phyloP scores from a whole-genome alignment of 2,888 invertebrate species.

The Brenthis ino region DNA sequence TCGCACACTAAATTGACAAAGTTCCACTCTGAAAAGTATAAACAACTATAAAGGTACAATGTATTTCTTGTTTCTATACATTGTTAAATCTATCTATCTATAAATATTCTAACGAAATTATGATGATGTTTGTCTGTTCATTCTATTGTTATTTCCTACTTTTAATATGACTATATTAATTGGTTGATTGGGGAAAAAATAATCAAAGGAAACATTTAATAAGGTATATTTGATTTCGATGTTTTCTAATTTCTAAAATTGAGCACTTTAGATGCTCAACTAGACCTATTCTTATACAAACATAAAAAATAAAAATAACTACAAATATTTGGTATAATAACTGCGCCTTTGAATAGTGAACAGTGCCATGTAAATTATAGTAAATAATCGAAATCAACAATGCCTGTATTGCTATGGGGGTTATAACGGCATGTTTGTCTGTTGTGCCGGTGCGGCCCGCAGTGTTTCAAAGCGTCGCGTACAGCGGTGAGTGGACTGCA shows the following conservation, averaged over 20 bases:
- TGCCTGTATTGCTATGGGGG: conserved; percentile 34
- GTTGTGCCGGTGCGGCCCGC: conserved; percentile 81
- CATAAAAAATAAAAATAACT: too few species aligned
- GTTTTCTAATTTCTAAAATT: neutral
- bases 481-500: conserved; percentile 91
- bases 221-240: conserved; percentile 4
- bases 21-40: neutral
- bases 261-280: too few species aligned
- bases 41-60: neutral
- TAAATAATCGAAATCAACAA: too few species aligned
- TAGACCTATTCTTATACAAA: too few species aligned
- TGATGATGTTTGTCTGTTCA: conserved; percentile 7
- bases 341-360: too few species aligned
- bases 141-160: neutral
- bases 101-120: neutral
- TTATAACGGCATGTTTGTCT: conserved; percentile 79
- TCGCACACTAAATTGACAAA: neutral
- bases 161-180: neutral
- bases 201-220: neutral
- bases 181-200: neutral
- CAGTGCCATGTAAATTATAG: too few species aligned
- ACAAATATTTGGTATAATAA: too few species aligned
- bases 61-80: neutral
- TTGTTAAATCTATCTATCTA: neutral
- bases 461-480: conserved; percentile 98